phyloP scores from a whole-genome alignment of 2,797 vertebrate genomes.

The Loris lydekkerianus region DNA sequence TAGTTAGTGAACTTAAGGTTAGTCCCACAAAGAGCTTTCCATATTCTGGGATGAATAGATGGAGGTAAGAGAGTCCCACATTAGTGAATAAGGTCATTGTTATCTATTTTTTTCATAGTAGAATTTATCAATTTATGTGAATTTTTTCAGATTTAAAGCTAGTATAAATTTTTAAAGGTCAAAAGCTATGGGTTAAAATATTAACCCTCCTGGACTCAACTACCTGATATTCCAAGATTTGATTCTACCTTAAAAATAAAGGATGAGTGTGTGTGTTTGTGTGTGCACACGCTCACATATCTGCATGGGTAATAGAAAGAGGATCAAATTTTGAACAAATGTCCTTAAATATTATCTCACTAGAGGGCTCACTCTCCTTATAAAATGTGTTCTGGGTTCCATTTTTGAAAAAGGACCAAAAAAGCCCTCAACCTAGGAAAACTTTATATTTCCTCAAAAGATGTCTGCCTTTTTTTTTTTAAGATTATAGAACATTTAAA shows the following conservation, averaged over 20 bases:
- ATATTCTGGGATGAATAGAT: background rate
- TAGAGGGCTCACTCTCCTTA: conserved; percentile 80
- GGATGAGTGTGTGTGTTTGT: background rate
- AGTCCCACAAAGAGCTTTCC: background rate
- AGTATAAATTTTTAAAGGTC: conserved; percentile 21
- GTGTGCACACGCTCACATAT: background rate
- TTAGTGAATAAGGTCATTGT: conserved; percentile 12
- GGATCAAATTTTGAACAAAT: background rate
- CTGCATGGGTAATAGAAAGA: background rate
- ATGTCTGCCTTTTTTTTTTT: background rate
- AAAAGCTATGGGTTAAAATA: background rate
- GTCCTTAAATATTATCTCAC: conserved; percentile 72
- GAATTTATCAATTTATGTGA: background rate
- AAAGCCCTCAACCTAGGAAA: background rate
- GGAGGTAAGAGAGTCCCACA: background rate
- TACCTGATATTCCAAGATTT: conserved; percentile 1
- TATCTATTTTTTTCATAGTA: background rate
- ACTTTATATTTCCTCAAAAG: conserved; percentile 29
- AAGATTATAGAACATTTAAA: background rate
- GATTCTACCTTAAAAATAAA: conserved; percentile 26
- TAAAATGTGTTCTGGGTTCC: conserved; percentile 39
- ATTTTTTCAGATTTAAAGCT: conserved; percentile 6
- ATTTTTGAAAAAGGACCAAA: background rate
- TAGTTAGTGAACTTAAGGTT: background rate
- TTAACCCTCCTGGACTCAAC: background rate